Evolutionary conservation across 2,797 vertebrate genomes (phyloP).

Genomic region (Miichthys miiuy): DNA sequence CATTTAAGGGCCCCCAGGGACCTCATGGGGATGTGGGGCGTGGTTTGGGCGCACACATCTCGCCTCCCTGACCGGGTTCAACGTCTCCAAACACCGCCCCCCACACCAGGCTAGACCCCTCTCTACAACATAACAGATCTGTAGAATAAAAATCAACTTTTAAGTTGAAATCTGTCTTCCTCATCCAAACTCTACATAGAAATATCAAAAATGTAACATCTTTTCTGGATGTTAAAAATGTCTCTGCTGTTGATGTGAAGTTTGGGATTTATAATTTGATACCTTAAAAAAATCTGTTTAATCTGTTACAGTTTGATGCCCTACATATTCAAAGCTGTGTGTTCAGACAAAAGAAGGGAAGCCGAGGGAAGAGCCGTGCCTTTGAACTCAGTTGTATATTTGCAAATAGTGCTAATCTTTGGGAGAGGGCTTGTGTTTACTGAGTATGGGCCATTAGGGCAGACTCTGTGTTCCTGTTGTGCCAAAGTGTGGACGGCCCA

Average conservation of each 20-base stretch:
- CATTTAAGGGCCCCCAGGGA: conserved; percentile 81
- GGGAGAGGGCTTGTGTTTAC: conserved; percentile 80
- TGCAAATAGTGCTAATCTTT: conserved; percentile 86
- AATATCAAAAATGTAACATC: background rate
- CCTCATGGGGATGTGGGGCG: conserved; percentile 81
- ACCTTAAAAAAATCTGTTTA: conserved; percentile 2
- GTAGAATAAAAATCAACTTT: background rate
- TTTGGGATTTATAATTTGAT: conserved; percentile 28
- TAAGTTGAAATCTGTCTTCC: background rate
- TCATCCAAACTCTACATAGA: background rate
- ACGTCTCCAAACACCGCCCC: conserved; percentile 45
- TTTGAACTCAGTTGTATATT: conserved; percentile 87
- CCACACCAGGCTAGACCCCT: background rate
- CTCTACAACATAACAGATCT: background rate
- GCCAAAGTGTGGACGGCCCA: conserved; percentile 75
- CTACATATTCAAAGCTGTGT: conserved; percentile 50
- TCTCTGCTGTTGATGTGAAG: background rate
- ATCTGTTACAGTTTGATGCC: conserved; percentile 3
- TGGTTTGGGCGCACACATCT: conserved; percentile 50
- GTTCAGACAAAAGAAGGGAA: conserved; percentile 78
- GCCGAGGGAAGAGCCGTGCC: conserved; percentile 62
- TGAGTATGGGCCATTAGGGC: conserved; percentile 76
- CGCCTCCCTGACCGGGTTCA: conserved; percentile 38
- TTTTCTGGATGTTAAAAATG: background rate
- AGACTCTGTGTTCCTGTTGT: conserved; percentile 70